phyloP scores from a whole-genome alignment of 1,140 invertebrate genomes.

The Drosophila jambulina region DNA sequence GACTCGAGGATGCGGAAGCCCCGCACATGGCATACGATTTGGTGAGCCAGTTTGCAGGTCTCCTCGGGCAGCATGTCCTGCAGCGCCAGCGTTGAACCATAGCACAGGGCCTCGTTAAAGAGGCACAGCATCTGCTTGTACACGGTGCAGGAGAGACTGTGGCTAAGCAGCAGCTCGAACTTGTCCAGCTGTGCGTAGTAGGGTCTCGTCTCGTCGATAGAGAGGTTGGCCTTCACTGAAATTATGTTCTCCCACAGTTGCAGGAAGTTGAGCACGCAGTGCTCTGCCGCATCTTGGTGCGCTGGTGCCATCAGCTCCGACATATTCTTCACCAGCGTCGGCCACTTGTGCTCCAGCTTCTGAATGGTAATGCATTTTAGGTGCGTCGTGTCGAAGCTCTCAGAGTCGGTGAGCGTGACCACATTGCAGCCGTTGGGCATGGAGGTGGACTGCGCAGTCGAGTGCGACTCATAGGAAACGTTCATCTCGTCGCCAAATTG shows the following conservation, averaged over 20 bases:
- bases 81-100: conserved; percentile 94
- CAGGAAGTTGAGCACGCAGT: conserved; percentile 92
- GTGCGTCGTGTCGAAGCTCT: conserved; percentile 92
- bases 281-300: conserved; percentile 87
- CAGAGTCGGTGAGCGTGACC: conserved; percentile 90
- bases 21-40: conserved; percentile 93
- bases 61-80: conserved; percentile 94
- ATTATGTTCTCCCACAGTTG: conserved; percentile 96
- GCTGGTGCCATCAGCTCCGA: conserved; percentile 86
- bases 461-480: conserved; percentile 22
- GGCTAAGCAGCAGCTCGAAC: conserved; percentile 90
- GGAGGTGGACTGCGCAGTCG: conserved; percentile 14
- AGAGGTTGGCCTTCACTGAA: conserved; percentile 95
- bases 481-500: conserved; percentile 40
- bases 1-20: conserved; percentile 91
- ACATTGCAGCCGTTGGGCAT: conserved; percentile 87
- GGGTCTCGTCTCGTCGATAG: conserved; percentile 94
- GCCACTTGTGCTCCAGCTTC: conserved; percentile 93
- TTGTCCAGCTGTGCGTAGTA: conserved; percentile 94
- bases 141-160: conserved; percentile 91
- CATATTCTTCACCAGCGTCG: conserved; percentile 89
- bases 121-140: conserved; percentile 93
- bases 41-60: conserved; percentile 93
- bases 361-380: conserved; percentile 94
- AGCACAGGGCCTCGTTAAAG: conserved; percentile 95